Evolutionary conservation across 2,113 vertebrate genomes (phyloP).

Genomic region (Ciconia maguari): DNA sequence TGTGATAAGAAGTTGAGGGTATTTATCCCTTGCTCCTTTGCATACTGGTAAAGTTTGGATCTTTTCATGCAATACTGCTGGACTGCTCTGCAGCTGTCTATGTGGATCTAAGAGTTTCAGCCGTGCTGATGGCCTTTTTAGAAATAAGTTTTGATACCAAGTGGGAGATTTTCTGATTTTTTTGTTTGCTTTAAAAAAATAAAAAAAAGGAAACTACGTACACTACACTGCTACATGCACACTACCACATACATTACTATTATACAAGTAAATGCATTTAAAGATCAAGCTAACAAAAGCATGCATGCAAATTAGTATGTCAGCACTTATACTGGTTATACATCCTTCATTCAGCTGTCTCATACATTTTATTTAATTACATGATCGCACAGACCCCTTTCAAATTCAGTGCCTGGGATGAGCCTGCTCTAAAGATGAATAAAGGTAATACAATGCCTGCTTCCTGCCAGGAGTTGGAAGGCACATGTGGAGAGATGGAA

Average conservation of each 20-base stretch:
- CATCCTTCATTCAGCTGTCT: conserved; percentile 19
- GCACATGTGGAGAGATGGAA: not conserved
- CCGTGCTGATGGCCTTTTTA: not conserved
- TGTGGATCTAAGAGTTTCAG: not conserved
- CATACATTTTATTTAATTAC: not conserved
- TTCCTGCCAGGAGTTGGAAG: not conserved
- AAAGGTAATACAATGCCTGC: not conserved
- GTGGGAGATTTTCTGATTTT: not conserved
- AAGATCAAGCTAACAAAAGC: conserved; percentile 1
- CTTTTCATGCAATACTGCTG: not conserved
- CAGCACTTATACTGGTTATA: not conserved
- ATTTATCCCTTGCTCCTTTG: not conserved
- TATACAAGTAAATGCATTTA: not conserved
- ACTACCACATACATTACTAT: not conserved
- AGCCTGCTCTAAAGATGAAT: not conserved
- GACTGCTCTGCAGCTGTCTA: not conserved
- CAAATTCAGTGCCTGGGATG: conserved; percentile 5
- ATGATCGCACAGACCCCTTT: conserved; percentile 9
- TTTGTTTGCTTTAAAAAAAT: not conserved
- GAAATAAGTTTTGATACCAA: not conserved
- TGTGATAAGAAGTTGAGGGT: not conserved
- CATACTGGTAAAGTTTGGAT: not conserved
- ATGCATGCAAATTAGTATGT: not conserved
- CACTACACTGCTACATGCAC: not conserved
- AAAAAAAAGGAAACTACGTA: not conserved